Conservation (phyloP, 2,797 vertebrate species). For the Falco berigora region DNA sequence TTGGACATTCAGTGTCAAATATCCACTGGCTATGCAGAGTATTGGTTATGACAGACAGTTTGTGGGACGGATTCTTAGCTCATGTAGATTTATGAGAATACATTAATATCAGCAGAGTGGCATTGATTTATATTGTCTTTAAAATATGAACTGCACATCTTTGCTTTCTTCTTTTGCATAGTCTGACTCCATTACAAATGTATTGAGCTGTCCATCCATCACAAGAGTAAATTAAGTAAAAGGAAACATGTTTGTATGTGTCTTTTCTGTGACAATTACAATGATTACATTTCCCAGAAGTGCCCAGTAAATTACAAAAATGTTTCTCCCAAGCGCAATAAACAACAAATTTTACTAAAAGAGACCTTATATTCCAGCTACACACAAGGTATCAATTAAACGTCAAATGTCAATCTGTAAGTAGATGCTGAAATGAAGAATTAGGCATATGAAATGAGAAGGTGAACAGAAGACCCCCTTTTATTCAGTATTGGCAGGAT, state of each 20-base stretch:
- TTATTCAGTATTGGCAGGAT: background rate
- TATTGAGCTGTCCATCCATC: background rate
- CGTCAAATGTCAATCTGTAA: conserved; percentile 2
- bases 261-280: conserved; percentile 45
- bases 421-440: conserved; percentile 1
- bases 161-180: background rate
- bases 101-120: background rate
- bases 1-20: background rate
- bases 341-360: conserved; percentile 59
- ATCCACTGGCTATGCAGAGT: background rate
- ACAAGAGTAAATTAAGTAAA: background rate
- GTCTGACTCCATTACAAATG: background rate
- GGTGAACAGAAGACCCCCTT: background rate
- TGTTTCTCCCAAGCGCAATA: conserved; percentile 53
- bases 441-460: background rate
- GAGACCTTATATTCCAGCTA: conserved; percentile 39
- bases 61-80: background rate
- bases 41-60: background rate
- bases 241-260: background rate
- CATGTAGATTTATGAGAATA: background rate
- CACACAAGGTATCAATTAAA: conserved; percentile 44
- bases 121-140: background rate
- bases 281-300: conserved; percentile 50
- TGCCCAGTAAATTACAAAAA: conserved; percentile 61
- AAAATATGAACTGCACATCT: background rate